A percentile compares a stretch with the other conserved stretches of the same genome.
These are phyloP conservation scores for Homarus americanus DNA, from an alignment of 1,140 invertebrate species.

Conservation along the genomic window DNA sequence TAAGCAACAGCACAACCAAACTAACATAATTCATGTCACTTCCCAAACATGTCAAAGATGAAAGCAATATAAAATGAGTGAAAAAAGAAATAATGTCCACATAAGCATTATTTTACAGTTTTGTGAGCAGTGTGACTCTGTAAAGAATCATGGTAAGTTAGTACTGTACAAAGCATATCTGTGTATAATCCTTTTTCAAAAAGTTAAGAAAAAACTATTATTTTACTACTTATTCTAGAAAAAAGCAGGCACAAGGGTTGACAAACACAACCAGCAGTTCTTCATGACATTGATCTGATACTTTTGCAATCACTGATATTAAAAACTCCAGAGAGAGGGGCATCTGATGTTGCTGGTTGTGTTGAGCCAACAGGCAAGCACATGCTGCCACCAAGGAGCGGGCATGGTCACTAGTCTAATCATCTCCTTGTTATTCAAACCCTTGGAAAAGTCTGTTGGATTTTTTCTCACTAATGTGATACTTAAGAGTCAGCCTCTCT, in stretches of 20 bases:
- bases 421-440: constrained; percentile 16
- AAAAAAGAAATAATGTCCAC: no score
- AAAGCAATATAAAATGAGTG: no score
- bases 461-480: constrained; percentile 8
- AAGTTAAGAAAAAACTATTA: neutral
- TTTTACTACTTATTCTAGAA: neutral
- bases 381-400: constrained; percentile 68
- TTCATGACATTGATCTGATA: neutral
- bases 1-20: no score
- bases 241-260: neutral
- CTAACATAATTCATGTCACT: no score
- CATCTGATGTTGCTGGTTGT: constrained; percentile 20
- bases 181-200: neutral
- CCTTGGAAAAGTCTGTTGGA: constrained; percentile 3
- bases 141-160: neutral
- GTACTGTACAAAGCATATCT: neutral
- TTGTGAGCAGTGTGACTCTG: no score
- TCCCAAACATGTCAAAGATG: no score
- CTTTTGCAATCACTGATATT: neutral
- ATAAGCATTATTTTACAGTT: no score
- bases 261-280: neutral
- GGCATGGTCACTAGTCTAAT: constrained; percentile 69
- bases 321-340: neutral
- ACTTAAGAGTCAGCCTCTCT: constrained; percentile 48
- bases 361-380: constrained; percentile 50